These are phyloP conservation scores for Oryzaephilus surinamensis DNA, from an alignment of 1,140 invertebrate species.

Conservation along the genomic window DNA sequence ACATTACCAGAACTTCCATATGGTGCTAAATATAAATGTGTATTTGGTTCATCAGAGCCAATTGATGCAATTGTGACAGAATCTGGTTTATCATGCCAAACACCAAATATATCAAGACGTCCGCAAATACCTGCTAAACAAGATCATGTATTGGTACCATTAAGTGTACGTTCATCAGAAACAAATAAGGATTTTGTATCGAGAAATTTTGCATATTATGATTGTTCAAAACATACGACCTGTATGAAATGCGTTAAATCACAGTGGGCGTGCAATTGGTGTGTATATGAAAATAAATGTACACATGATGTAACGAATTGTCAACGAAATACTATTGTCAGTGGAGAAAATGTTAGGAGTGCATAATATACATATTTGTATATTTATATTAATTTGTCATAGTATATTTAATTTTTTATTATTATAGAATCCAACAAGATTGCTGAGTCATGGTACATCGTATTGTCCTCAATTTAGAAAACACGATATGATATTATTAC, in stretches of 20 bases:
- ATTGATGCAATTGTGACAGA: slow-evolving; percentile 75
- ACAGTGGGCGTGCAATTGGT: slow-evolving; percentile 92
- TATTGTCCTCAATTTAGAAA: slow-evolving; percentile 73
- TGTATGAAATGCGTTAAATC: slow-evolving; percentile 79
- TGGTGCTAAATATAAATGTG: slow-evolving; percentile 88
- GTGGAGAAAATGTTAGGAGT: slow-evolving; percentile 61
- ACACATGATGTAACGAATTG: slow-evolving; percentile 77
- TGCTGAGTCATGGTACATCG: slow-evolving; percentile 60
- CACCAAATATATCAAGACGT: slow-evolving; percentile 64
- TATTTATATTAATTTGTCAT: too few species aligned
- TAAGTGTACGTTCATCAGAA: slow-evolving; percentile 87
- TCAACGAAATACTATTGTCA: slow-evolving; percentile 71
- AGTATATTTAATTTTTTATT: slow-evolving; percentile 8
- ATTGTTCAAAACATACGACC: slow-evolving; percentile 79
- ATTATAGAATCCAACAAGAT: slow-evolving; percentile 56
- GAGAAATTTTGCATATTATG: slow-evolving; percentile 86
- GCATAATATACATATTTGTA: too few species aligned
- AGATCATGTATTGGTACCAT: slow-evolving; percentile 83
- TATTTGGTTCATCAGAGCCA: slow-evolving; percentile 76
- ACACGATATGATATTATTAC: slow-evolving; percentile 56
- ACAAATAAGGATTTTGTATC: slow-evolving; percentile 94
- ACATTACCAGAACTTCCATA: slow-evolving; percentile 79
- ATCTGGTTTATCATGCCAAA: slow-evolving; percentile 73
- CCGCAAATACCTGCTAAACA: slow-evolving; percentile 67
- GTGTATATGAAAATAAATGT: slow-evolving; percentile 90